Base-by-base conservation (phyloP, 37 sponge, comb jelly and placozoan species). In the Aplysina aerophoba region DNA sequence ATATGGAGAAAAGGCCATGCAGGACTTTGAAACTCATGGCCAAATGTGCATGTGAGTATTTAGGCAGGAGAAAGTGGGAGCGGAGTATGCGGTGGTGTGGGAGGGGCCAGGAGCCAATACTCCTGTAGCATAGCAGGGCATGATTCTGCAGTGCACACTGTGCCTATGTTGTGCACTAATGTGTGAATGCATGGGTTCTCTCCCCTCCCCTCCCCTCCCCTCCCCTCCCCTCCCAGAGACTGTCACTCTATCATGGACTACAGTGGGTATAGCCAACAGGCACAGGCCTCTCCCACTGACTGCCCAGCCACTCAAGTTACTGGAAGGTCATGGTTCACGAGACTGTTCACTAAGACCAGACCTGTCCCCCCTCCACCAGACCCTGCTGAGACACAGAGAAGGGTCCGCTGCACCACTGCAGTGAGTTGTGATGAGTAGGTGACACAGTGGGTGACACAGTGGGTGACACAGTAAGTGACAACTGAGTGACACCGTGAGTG, bases 11-110 rank as follows among this genome's bases (percentile, higher is more conserved):
- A 36, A 41, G 38, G 78, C 78, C 50, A 40, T 75, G 22, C 12
- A 21, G 25, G 78, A 75, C 78, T 75, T 40, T 36, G 1, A 62
- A 62, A 4, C 37, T 39, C 16, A 75, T 19, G 53, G 78, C 20
- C n/a, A 36, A 13, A 24, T 75, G 44, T 75, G 78, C 54, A 53
- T 75, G 78, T 75, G 50, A 75, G 78, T 75, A 21, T 8, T 31
- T 0, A 34, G 34, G 63, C 4, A 25, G n/a, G 63, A 14, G 63
- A 14, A 14, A 25, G 27, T 62, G 63, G n/a, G 25, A 25, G 63
- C 4, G 63, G 4, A 4, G 63, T 62, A 14, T 62, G n/a, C 4
- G 27, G 63, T 57, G 25, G 27, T 62, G 63, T 25, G 28, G 28
- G 71, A 30, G 50, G 50, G 50, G 50, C 6, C 8, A 8, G 50